Base-by-base conservation (phyloP, 2,797 vertebrate species). In the Luscinia luscinia region DNA sequence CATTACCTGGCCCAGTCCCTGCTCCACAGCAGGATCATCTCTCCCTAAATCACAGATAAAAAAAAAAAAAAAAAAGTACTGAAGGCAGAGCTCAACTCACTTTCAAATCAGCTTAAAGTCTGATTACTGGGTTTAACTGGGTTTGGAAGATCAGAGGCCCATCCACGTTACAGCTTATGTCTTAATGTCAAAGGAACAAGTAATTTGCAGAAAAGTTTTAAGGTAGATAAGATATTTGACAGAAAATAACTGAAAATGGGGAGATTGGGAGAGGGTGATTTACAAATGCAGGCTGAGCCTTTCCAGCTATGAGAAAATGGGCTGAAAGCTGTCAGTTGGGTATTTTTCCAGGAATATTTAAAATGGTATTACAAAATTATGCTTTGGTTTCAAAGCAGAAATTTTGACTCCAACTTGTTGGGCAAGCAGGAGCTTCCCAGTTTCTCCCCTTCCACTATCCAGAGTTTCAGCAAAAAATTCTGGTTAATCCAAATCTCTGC, bases 81-180 rank as follows among this genome's bases (percentile, higher is more conserved):
- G 87, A 91, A 91, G 73, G 86, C 76, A 89, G 85, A 94, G 93
- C 89, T 94, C 90, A 84, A 58, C 73, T 11, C 7, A 8, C 80
- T 93, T 85, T 93, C 88, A 95, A 94, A 96, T 64, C 95, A 95
- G 94, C 89, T 91, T 95, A 94, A 84, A 68, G 89, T 11, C 87
- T 75, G 89, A 94, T 96, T 70, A 85, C 82, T 87, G 93, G 93
- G 58, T 96, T 96, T 96, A 95, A 94, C 92, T 51, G 92, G 92
- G 94, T 92, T 96, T 92, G 92, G 91, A 52, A 96, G 96, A 96
- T 96, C 96, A 96, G 92, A 96, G 84, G 57, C 86, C 74, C 2
- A 0, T 57, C 90, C 94, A 75, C 55, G 4, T 48, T 92, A 10
- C 49, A 68, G 93, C 88, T 96, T 81, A 92, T 61, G 84, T 90